phyloP scores from a whole-genome alignment of 2,797 vertebrate species.

The Arctocebus calabarensis region DNA sequence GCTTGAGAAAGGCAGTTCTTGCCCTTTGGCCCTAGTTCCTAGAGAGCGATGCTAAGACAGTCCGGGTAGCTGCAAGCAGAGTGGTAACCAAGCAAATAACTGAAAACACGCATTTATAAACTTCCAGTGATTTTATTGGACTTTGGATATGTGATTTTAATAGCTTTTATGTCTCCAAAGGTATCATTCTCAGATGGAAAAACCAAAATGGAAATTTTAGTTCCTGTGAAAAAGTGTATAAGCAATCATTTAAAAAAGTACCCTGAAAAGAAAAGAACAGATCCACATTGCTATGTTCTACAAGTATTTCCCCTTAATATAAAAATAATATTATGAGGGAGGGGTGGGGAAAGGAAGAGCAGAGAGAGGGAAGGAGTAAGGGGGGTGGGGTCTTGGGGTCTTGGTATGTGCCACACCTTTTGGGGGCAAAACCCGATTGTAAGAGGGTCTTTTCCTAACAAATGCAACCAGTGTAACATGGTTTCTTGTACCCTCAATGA shows the following conservation, averaged over 20 bases:
- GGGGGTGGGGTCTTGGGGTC: too few species aligned
- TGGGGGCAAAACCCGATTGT: too few species aligned
- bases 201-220: constrained; percentile 12
- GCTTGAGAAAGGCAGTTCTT: not conserved
- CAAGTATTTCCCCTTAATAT: not conserved
- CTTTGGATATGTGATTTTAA: constrained; percentile 39
- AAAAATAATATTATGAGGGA: not conserved
- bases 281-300: not conserved
- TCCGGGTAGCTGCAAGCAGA: not conserved
- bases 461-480: too few species aligned
- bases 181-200: not conserved
- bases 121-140: not conserved
- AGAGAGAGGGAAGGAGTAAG: too few species aligned
- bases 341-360: too few species aligned
- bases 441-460: too few species aligned
- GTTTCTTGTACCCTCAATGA: too few species aligned
- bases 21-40: not conserved
- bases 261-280: not conserved
- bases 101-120: not conserved
- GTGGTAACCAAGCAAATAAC: not conserved
- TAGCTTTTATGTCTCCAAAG: not conserved
- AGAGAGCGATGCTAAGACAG: not conserved
- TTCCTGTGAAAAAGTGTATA: not conserved
- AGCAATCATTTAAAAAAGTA: not conserved
- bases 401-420: too few species aligned